Evolutionary conservation across 2,797 vertebrate genomes (phyloP), one percentile per base, ranked within the genome.

Genomic region (Potorous gilbertii): DNA sequence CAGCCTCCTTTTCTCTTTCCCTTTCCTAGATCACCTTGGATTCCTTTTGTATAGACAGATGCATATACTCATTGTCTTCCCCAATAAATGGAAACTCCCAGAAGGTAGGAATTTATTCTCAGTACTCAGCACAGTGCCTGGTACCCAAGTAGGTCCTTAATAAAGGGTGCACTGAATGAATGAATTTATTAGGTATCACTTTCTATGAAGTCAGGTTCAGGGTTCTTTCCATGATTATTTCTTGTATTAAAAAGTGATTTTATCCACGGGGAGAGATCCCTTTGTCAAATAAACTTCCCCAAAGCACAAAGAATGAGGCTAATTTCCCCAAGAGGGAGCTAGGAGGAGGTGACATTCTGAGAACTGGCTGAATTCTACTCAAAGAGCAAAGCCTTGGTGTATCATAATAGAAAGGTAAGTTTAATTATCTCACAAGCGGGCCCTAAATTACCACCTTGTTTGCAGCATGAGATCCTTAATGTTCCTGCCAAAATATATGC

Each of bases 91-190:
- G 74, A 0, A 46, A 18, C 46, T 40, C 66, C 62, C 46, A 2
- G 1, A 13, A 1, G n/a, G 93, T 4, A 13, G 11, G 54, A 6
- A 16, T 1, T 3, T 52, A 28, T 11, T n/a, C 54, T 57, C 92
- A 28, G 46, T 4, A 0, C 0, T 1, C 3, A 5, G 28, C 13
- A 21, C 46, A 29, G 2, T 0, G 90, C 54, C 92, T 0, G 46
- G 92, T 54, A 50, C 29, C 89, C 31, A 92, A 92, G 94, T 18
- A 90, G 93, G 55, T 54, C 46, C 96, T 93, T 24, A 62, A n/a
- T 91, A 74, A 28, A 34, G 3, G 10, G 6, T 24, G 34, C 14
- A 54, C 93, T 54, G 54, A 27, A 9, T 46, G 66, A 40, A 66
- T 2, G 62, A 74, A 21, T 74, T 40, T 74, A 40, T n/a, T 6